Evolutionary conservation across 1,140 invertebrate species (phyloP), one percentile per base, ranked within the genome.

Genomic region (Drosophila santomea): DNA sequence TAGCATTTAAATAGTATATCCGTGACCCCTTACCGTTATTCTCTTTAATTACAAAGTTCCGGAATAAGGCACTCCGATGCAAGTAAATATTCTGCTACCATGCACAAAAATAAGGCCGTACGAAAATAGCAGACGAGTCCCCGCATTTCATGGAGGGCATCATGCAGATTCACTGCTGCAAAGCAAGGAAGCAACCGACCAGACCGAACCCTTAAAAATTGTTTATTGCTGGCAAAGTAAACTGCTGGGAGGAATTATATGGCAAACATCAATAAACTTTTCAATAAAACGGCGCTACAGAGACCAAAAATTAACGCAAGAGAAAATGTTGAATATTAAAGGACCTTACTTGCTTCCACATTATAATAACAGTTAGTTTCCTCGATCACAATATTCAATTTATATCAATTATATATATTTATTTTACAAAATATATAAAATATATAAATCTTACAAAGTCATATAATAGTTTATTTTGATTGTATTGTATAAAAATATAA

Each of bases 251-350:
- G 66, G 58, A 78, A 38, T 62, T 63, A 81, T 75, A 76, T 79
- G 74, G 71, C 68, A 85, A 86, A 86, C 82, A 64, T 78, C 82
- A 81, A 85, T 80, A 81, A 85, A 85, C 48, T 58, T 55, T 54
- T 76, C 69, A 86, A 88, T 86, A 82, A 86, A 88, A 79, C 57
- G 47, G 41, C 62, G 39, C 44, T 51, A 64, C 51, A 62, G 15
- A 20, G 23, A 10, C 32, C 32, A 32, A 32, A 32, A 32, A 10
- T 10, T 3, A 8, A 32, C 32, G 8, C 28, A 32, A 32, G 28
- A 4, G 23, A 25, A 25, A 25, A 25, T 4, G 25, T 25, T 4
- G 4, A 3, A 4, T 25, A 25, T 3, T 25, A 25, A 23, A 23
- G 2, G 23, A 2, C 23, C 2, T 25, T 25, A 5, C 0, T 25